Evolutionary conservation across 2,797 vertebrate genomes (phyloP).

Genomic region (Lithobates sylvaticus): DNA sequence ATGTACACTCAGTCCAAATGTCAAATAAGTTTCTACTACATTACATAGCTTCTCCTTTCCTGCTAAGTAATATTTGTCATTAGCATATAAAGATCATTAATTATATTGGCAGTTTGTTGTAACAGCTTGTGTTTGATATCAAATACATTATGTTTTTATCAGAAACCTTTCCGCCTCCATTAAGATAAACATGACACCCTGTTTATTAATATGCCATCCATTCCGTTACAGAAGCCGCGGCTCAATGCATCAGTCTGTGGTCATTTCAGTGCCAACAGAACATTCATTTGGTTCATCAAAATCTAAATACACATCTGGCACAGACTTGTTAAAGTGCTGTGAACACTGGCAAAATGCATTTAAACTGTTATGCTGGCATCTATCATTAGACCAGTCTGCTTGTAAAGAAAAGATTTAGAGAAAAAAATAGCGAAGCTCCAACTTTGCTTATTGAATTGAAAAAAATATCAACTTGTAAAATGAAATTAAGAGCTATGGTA

Average conservation of each 20-base stretch:
- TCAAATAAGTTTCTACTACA: slow-evolving; percentile 12
- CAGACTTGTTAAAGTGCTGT: slow-evolving; percentile 9
- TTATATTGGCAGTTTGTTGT: slow-evolving; percentile 58
- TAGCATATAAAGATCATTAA: slow-evolving; percentile 49
- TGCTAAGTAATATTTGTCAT: slow-evolving; percentile 33
- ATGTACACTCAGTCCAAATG: not conserved
- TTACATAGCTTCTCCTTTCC: slow-evolving; percentile 11
- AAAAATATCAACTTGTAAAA: too few relatives aligned
- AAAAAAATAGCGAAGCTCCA: too few relatives aligned
- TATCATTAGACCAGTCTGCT: too few relatives aligned
- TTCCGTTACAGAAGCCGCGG: slow-evolving; percentile 38
- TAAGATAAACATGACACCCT: slow-evolving; percentile 56
- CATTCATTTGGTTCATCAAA: slow-evolving; percentile 43
- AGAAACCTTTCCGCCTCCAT: slow-evolving; percentile 55
- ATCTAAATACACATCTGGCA: slow-evolving; percentile 41
- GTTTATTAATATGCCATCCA: slow-evolving; percentile 56
- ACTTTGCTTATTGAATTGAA: too few relatives aligned
- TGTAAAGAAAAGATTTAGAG: too few relatives aligned
- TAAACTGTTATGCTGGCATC: too few relatives aligned
- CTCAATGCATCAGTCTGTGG: slow-evolving; percentile 41
- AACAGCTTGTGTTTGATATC: slow-evolving; percentile 55
- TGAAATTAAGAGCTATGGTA: too few relatives aligned
- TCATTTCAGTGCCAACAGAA: slow-evolving; percentile 45
- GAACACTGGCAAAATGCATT: slow-evolving; percentile 13
- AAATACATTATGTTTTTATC: slow-evolving; percentile 56